phyloP scores from a whole-genome alignment of 2,113 vertebrate genomes.

The Balaeniceps rex region DNA sequence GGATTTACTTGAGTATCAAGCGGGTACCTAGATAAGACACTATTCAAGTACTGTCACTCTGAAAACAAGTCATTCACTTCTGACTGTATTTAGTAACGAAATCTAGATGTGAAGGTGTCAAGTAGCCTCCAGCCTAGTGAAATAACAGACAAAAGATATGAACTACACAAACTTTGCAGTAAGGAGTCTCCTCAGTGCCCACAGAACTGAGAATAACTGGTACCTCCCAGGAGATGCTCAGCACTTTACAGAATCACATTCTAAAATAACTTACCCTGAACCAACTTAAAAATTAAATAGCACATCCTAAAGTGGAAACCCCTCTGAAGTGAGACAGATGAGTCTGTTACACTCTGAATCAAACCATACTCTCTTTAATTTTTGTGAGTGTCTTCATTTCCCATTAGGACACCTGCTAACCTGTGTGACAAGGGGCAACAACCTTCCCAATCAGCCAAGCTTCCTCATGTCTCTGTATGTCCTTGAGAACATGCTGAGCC shows the following conservation, averaged over 20 bases:
- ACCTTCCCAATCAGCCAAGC: slow-evolving; percentile 86
- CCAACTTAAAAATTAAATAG: not conserved
- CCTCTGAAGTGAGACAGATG: not conserved
- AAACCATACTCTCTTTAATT: not conserved
- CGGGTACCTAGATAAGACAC: not conserved
- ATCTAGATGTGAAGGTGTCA: not conserved
- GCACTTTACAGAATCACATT: not conserved
- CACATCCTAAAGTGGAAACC: not conserved
- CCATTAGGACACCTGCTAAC: slow-evolving; percentile 56
- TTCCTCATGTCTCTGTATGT: slow-evolving; percentile 76
- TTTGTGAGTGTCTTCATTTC: not conserved
- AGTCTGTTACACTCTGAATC: not conserved
- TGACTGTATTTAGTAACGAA: not conserved
- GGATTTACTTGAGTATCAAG: not conserved
- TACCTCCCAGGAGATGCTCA: not conserved
- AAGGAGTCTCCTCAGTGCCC: not conserved
- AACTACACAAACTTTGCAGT: not conserved
- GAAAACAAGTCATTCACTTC: not conserved
- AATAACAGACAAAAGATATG: not conserved
- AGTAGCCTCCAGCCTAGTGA: not conserved
- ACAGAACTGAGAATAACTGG: not conserved
- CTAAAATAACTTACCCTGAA: not conserved
- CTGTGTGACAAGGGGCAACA: slow-evolving; percentile 66
- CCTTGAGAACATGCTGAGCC: slow-evolving; percentile 76
- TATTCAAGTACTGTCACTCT: not conserved